Base-by-base conservation (phyloP, 2,113 vertebrate genomes). In the Opisthocomus hoazin region DNA sequence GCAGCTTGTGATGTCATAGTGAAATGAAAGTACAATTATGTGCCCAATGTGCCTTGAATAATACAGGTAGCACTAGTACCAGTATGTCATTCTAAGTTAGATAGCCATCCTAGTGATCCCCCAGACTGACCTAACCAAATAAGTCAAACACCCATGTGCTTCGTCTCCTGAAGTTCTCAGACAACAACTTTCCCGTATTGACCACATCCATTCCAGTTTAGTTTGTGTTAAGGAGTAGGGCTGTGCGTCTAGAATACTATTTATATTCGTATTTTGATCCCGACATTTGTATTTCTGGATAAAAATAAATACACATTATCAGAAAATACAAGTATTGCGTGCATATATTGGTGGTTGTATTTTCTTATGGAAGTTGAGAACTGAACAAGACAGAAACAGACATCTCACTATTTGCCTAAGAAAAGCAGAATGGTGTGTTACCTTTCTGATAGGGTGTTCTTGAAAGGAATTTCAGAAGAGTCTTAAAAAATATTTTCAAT, bases 301-400 rank as follows among this genome's bases (percentile, higher is more conserved):
- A 97, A 94, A 93, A 98, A 98, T 98, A 98, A 98, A 98, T 71
- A 92, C 95, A 97, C 96, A 96, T 98, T 98, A 97, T 97, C 98
- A 98, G 93, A 98, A 98, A 97, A 58, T 51, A 26, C 36, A 73
- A 95, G 36, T 68, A 75, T 32, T 48, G 54, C 0, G 84, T 92
- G 83, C 20, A 26, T 48, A 10, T 97, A 53, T 93, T 96, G 88
- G 48, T 93, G 87, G 53, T 10, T 77, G 34, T 87, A 32, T 85
- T 93, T 95, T 92, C 51, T 57, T 75, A 30, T 0, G 15, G 27
- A 77, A 66, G 24, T 15, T 32, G 48, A 56, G 9, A 61, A 5
- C 17, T 78, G 65, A 64, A 53, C 18, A 64, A 69, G 69, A 15
- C 13, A 48, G 46, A 84, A 70, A 36, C 2, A 78, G 32, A 36